Conservation (phyloP, 2,888 invertebrate genomes). For the Lithophane socia region DNA sequence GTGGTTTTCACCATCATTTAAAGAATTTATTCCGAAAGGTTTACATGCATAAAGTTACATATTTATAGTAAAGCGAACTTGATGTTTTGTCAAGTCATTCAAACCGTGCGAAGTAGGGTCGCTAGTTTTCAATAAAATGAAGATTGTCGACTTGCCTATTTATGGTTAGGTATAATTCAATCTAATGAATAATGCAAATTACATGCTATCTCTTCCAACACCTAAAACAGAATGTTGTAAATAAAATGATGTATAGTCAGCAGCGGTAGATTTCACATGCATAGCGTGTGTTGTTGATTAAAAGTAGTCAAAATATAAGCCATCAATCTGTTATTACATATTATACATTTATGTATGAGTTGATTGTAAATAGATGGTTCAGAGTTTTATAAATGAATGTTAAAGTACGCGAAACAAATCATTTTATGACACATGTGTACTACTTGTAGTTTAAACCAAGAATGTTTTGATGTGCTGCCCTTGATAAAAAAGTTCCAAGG, state of each 20-base stretch:
- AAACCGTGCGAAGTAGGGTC: not conserved
- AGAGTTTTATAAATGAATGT: slow-evolving; percentile 21
- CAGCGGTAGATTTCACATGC: slow-evolving; percentile 33
- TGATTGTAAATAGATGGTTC: not conserved
- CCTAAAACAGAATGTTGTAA: not conserved
- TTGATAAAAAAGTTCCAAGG: no score
- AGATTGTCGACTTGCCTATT: not conserved
- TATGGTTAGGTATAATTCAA: not conserved
- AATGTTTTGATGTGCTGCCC: no score
- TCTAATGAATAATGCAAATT: not conserved
- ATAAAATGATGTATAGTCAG: slow-evolving; percentile 20
- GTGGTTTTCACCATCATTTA: not conserved
- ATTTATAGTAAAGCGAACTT: not conserved
- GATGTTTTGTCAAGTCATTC: not conserved
- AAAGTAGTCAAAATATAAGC: slow-evolving; percentile 41
- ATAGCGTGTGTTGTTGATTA: slow-evolving; percentile 33
- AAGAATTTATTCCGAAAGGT: not conserved
- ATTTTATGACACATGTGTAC: slow-evolving; percentile 5
- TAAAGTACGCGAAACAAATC: slow-evolving; percentile 14
- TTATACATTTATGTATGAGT: not conserved
- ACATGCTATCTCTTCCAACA: not conserved
- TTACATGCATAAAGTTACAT: not conserved
- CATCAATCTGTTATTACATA: slow-evolving; percentile 42
- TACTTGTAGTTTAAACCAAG: no score
- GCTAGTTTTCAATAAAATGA: not conserved